phyloP scores from a whole-genome alignment of 2,888 invertebrate genomes.

The Anodontia alba region DNA sequence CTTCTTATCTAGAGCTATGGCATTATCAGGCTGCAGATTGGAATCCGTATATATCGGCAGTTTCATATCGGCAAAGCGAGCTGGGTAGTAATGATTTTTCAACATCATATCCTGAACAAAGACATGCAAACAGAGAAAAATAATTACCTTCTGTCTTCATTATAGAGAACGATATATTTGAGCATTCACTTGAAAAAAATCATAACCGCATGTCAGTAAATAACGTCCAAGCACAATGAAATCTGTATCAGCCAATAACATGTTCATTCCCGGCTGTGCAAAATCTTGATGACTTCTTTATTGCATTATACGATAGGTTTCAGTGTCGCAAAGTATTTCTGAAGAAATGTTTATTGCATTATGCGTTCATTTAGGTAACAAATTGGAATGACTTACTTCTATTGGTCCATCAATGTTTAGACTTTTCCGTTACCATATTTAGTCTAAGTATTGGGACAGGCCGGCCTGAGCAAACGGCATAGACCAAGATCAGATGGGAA shows the following conservation, averaged over 20 bases:
- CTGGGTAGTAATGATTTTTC: slow-evolving; percentile 4
- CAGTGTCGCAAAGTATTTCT: no score
- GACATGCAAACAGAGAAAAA: not conserved
- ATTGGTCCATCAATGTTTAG: no score
- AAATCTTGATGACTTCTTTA: not conserved
- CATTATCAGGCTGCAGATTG: no score
- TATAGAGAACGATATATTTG: not conserved
- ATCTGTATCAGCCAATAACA: not conserved
- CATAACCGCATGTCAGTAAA: not conserved
- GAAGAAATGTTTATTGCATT: no score
- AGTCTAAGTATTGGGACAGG: no score
- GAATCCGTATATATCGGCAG: not conserved
- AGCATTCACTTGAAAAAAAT: not conserved
- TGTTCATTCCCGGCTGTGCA: not conserved
- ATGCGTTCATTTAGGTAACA: no score
- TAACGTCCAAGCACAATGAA: not conserved
- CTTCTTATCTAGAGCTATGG: no score
- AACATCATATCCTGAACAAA: not conserved
- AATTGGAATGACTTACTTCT: no score
- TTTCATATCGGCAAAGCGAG: not conserved
- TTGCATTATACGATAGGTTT: no score
- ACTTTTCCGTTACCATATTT: no score
- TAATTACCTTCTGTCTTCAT: not conserved
- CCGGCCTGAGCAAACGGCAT: no score
- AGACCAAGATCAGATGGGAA: no score